phyloP scores from a whole-genome alignment of 2,113 vertebrate genomes.

The Carassius auratus region DNA sequence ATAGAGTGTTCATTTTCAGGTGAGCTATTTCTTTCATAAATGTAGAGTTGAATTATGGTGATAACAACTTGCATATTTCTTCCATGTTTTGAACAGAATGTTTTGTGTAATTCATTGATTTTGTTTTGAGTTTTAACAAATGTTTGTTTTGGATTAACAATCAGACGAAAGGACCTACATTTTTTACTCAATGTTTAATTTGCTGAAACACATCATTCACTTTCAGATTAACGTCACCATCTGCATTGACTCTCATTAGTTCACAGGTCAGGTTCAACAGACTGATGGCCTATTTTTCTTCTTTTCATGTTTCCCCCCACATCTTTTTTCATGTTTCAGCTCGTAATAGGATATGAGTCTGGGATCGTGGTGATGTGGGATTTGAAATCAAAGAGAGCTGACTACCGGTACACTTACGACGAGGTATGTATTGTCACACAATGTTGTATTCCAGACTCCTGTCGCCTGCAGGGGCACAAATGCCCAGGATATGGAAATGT shows the following conservation, averaged over 20 bases:
- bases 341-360: constrained; percentile 97
- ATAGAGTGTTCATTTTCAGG: background rate
- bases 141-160: background rate
- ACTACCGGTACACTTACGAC: constrained; percentile 97
- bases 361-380: constrained; percentile 97
- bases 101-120: background rate
- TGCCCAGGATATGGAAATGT: constrained; percentile 36
- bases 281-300: constrained; percentile 6
- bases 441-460: constrained; percentile 32
- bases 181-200: background rate
- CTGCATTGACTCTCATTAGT: constrained; percentile 32
- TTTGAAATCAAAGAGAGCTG: constrained; percentile 98
- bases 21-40: background rate
- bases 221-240: background rate
- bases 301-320: background rate
- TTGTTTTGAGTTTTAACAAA: no score
- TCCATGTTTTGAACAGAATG: background rate
- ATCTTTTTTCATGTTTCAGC: constrained; percentile 75
- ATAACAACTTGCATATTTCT: background rate
- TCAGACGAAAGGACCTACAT: background rate
- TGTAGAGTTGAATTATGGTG: background rate
- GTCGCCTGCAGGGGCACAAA: background rate
- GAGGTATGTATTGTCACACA: constrained; percentile 81
- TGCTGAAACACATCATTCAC: background rate
- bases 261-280: constrained; percentile 14